These are phyloP conservation scores for Eriocheir sinensis DNA, from an alignment of 1,140 invertebrate species.

Conservation along the genomic window DNA sequence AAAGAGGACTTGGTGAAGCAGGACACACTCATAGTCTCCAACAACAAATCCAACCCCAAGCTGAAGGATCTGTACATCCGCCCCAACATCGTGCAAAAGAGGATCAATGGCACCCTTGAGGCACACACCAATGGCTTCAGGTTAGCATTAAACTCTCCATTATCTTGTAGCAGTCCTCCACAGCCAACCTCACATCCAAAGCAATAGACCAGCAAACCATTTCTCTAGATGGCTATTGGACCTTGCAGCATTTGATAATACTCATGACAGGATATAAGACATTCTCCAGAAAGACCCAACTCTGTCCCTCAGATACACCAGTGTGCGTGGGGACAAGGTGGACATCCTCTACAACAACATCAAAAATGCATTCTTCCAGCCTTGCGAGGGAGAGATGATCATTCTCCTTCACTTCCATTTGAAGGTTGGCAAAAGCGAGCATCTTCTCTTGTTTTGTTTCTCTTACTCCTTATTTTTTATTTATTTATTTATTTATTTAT, in stretches of 20 bases:
- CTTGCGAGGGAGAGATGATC: slow-evolving; percentile 99
- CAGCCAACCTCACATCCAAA: too few relatives aligned
- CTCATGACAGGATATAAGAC: background rate
- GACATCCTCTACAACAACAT: slow-evolving; percentile 99
- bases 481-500: too few relatives aligned
- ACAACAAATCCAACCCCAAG: slow-evolving; percentile 99
- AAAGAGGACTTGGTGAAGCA: slow-evolving; percentile 99
- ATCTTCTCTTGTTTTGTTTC: slow-evolving; percentile 73
- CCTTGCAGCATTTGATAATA: background rate
- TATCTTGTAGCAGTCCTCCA: too few relatives aligned
- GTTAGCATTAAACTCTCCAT: slow-evolving; percentile 29
- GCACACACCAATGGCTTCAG: slow-evolving; percentile 97
- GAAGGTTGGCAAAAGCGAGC: slow-evolving; percentile 86
- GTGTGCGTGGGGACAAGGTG: slow-evolving; percentile 98
- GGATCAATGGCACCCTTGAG: slow-evolving; percentile 95
- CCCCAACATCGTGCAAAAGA: slow-evolving; percentile 98
- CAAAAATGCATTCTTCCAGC: slow-evolving; percentile 99
- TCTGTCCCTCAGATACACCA: slow-evolving; percentile 94
- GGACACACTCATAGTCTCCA: slow-evolving; percentile 96
- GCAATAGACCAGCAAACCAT: too few relatives aligned
- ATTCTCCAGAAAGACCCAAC: too few relatives aligned
- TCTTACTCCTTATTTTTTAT: too few relatives aligned
- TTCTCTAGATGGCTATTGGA: too few relatives aligned
- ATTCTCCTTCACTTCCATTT: slow-evolving; percentile 99
- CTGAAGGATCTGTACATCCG: slow-evolving; percentile 99